Evolutionary conservation across 2,888 invertebrate species (phyloP).

Genomic region (Diarsia rubi): DNA sequence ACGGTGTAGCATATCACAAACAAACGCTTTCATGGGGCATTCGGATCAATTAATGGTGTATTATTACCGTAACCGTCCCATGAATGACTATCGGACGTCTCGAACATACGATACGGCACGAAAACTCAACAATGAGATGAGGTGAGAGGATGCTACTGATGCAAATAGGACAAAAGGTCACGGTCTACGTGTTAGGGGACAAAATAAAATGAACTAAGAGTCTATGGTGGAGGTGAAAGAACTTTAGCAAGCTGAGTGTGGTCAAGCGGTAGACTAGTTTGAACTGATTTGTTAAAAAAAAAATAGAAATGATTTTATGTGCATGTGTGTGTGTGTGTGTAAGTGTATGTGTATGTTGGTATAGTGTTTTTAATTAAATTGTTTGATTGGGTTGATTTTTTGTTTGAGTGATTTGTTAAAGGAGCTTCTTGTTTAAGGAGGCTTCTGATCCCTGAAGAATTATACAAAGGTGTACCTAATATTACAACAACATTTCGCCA

Average conservation of each 20-base stretch:
- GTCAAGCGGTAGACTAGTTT: background rate
- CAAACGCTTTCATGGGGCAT: conserved; percentile 60
- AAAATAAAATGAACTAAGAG: background rate
- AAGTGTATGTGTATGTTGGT: no score
- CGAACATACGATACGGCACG: conserved; percentile 36
- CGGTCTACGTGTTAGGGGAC: background rate
- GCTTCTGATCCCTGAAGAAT: background rate
- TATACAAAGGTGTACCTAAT: background rate
- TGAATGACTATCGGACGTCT: conserved; percentile 57
- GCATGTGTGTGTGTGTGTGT: no score
- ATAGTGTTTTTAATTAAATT: no score
- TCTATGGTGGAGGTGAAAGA: background rate
- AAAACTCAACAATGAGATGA: conserved; percentile 34
- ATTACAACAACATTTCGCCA: background rate
- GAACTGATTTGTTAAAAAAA: background rate
- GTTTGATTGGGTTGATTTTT: no score
- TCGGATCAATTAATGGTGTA: conserved; percentile 76
- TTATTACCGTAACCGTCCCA: conserved; percentile 67
- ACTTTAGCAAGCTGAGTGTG: background rate
- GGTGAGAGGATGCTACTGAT: background rate
- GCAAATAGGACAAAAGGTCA: background rate
- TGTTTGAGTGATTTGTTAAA: no score
- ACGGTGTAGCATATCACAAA: conserved; percentile 76
- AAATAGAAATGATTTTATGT: no score
- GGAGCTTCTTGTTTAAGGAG: background rate